Conservation (phyloP, 2,113 vertebrate genomes). For the Marcusenius ussheri region DNA sequence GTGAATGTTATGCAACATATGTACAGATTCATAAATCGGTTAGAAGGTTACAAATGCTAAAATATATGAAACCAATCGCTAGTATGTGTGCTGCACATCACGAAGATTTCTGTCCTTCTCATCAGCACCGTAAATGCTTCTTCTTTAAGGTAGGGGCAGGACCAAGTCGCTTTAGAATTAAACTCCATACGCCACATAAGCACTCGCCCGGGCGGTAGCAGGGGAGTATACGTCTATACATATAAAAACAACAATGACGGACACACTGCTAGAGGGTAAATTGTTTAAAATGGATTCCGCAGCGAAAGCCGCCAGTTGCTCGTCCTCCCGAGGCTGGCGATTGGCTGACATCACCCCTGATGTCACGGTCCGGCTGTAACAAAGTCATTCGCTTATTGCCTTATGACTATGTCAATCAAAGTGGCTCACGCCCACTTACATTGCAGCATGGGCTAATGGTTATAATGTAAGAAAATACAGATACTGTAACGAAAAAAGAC, state of each 20-base stretch:
- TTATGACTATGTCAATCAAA: neutral
- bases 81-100: neutral
- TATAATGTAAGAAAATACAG: slow-evolving; percentile 3
- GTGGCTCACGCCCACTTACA: neutral
- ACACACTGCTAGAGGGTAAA: neutral
- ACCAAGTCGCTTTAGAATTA: neutral
- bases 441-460: slow-evolving; percentile 13
- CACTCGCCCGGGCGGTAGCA: neutral
- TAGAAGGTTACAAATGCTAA: neutral
- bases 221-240: neutral
- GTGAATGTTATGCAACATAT: neutral
- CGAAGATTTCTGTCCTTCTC: neutral
- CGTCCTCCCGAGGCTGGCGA: neutral
- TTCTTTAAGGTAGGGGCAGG: neutral
- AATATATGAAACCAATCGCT: neutral
- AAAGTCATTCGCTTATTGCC: neutral
- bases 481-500: slow-evolving; percentile 4
- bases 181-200: neutral
- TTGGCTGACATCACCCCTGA: neutral
- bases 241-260: neutral
- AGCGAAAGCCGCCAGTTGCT: neutral
- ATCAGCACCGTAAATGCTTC: neutral
- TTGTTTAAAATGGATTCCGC: slow-evolving; percentile 4
- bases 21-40: neutral
- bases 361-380: neutral